Percentiles rank a stretch among this genome's conserved stretches.
These are phyloP conservation scores for Drosophila hamatofila DNA, from an alignment of 2,888 invertebrate genomes.

Conservation along the genomic window DNA sequence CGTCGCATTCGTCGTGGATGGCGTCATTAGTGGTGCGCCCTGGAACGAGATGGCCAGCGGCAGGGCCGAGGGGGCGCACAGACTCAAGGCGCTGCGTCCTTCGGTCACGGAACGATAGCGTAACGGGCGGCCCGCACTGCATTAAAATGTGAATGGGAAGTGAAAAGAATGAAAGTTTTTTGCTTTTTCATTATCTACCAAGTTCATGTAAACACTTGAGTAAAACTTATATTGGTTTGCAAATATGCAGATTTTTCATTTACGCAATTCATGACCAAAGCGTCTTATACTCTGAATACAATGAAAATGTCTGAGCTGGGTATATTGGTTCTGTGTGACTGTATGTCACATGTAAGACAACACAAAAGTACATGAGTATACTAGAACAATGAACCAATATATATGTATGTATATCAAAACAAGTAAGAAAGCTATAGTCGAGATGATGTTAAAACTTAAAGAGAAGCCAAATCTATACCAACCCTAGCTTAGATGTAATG, in stretches of 20 bases:
- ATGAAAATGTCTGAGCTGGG: neutral
- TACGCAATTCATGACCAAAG: neutral
- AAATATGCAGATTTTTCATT: neutral
- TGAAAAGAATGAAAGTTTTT: slow-evolving; percentile 1
- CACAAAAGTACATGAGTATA: no score
- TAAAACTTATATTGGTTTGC: slow-evolving; percentile 1
- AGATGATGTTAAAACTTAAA: no score
- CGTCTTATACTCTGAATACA: neutral
- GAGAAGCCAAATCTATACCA: no score
- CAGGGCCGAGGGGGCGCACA: slow-evolving; percentile 90
- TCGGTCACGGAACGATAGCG: slow-evolving; percentile 90
- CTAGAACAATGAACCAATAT: no score
- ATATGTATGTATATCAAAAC: no score
- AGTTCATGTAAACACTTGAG: slow-evolving; percentile 17
- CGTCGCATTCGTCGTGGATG: slow-evolving; percentile 83
- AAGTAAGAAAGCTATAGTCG: no score
- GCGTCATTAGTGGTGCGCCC: slow-evolving; percentile 86
- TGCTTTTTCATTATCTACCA: slow-evolving; percentile 10
- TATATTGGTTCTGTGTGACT: no score
- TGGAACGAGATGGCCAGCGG: slow-evolving; percentile 92
- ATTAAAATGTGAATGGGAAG: slow-evolving; percentile 28
- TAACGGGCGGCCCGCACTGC: slow-evolving; percentile 90
- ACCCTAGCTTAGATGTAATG: no score
- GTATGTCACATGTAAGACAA: neutral
- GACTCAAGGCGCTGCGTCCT: slow-evolving; percentile 89